These are phyloP conservation scores for Eilema caniola DNA, from an alignment of 2,888 invertebrate species.

Conservation along the genomic window DNA sequence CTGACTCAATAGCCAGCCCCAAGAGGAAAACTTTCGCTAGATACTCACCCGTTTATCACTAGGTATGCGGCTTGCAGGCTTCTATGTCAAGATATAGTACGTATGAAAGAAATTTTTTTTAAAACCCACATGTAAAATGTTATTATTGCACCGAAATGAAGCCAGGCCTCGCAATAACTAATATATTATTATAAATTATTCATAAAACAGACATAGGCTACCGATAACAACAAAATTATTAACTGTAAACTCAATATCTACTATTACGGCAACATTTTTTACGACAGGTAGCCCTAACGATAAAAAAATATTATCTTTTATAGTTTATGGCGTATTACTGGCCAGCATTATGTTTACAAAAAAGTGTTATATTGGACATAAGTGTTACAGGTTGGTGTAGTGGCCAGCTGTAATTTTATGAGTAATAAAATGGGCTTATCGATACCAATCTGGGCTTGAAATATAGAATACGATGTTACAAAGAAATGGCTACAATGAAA, in stretches of 20 bases:
- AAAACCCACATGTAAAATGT: no score
- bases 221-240: slow-evolving; percentile 9
- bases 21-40: no score
- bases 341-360: slow-evolving; percentile 31
- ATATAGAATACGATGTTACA: slow-evolving; percentile 26
- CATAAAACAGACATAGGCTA: background rate
- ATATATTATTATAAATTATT: background rate
- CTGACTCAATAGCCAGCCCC: no score
- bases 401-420: slow-evolving; percentile 37
- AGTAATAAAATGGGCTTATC: slow-evolving; percentile 41
- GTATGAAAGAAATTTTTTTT: no score
- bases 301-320: slow-evolving; percentile 14
- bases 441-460: slow-evolving; percentile 31
- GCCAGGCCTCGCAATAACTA: background rate
- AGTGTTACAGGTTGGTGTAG: slow-evolving; percentile 33
- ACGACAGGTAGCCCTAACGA: slow-evolving; percentile 18
- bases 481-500: slow-evolving; percentile 10
- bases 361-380: slow-evolving; percentile 42
- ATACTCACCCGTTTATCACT: no score
- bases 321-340: slow-evolving; percentile 19
- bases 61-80: no score
- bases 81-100: no score
- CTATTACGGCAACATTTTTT: slow-evolving; percentile 10
- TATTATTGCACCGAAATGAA: no score
- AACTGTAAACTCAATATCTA: slow-evolving; percentile 12